phyloP scores from a whole-genome alignment of 2,888 invertebrate species.

The Folsomia candida region DNA sequence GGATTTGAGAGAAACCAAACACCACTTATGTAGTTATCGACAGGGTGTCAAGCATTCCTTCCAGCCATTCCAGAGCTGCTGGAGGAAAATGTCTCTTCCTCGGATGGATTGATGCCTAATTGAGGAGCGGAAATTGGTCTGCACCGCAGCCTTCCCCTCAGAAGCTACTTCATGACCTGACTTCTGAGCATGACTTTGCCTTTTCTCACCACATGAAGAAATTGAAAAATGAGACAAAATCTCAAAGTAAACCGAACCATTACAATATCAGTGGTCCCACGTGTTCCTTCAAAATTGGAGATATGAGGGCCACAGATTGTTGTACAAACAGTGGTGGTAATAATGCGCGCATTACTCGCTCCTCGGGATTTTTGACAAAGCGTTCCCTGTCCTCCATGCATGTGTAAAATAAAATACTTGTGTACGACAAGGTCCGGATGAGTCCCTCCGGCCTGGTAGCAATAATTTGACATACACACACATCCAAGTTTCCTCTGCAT shows the following conservation, averaged over 20 bases:
- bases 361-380: constrained; percentile 12
- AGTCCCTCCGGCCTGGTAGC: constrained; percentile 7
- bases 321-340: background rate
- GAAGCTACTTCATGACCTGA: too few species aligned
- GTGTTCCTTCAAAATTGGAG: background rate
- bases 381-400: constrained; percentile 1
- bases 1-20: constrained; percentile 11
- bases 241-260: background rate
- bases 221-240: background rate
- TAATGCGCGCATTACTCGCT: background rate
- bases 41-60: constrained; percentile 17
- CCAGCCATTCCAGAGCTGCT: background rate
- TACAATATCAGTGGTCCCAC: background rate
- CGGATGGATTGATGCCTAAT: constrained; percentile 16
- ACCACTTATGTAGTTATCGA: constrained; percentile 17
- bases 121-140: constrained; percentile 18
- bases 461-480: too few species aligned
- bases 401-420: background rate
- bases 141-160: background rate
- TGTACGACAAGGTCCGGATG: constrained; percentile 16
- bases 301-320: background rate
- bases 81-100: background rate
- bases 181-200: background rate
- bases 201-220: background rate
- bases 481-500: background rate